These are phyloP conservation scores for Danaus chrysippus DNA, from an alignment of 2,888 invertebrate genomes.

Conservation along the genomic window DNA sequence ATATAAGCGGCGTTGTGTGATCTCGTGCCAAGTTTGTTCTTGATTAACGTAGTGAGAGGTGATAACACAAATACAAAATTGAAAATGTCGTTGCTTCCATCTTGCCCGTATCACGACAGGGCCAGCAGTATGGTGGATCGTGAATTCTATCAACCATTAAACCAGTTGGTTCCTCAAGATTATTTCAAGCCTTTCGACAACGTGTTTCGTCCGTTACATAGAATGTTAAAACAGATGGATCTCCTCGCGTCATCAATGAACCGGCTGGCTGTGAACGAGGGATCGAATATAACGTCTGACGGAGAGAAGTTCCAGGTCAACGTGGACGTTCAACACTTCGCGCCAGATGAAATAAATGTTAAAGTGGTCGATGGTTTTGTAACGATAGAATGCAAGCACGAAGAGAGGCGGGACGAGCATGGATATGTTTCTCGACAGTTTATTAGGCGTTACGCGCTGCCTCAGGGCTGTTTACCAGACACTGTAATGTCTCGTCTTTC, in stretches of 20 bases:
- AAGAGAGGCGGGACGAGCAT: conserved; percentile 85
- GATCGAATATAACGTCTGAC: conserved; percentile 67
- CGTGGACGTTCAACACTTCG: conserved; percentile 88
- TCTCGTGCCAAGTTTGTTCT: conserved; percentile 19
- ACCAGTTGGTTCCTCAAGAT: conserved; percentile 39
- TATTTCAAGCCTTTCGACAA: conserved; percentile 44
- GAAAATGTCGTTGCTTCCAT: conserved; percentile 60
- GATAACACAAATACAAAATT: conserved; percentile 14
- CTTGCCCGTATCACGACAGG: conserved; percentile 48
- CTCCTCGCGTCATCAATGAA: conserved; percentile 53
- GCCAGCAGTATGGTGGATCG: conserved; percentile 62
- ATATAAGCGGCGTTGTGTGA: conserved; percentile 35
- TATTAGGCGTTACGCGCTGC: conserved; percentile 84
- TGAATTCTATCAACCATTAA: conserved; percentile 47
- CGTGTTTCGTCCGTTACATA: conserved; percentile 41
- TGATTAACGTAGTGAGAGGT: conserved; percentile 24
- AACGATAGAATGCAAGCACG: conserved; percentile 87
- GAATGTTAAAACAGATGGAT: conserved; percentile 52
- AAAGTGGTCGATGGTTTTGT: conserved; percentile 84
- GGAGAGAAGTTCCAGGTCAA: conserved; percentile 82
- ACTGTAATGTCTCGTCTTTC: conserved; percentile 85
- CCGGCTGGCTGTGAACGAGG: conserved; percentile 62
- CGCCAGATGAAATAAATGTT: conserved; percentile 86
- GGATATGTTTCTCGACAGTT: conserved; percentile 87
- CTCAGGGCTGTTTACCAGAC: conserved; percentile 84